These are phyloP conservation scores for Hydrotaea cyrtoneurina DNA, from an alignment of 2,888 invertebrate species.

Conservation along the genomic window DNA sequence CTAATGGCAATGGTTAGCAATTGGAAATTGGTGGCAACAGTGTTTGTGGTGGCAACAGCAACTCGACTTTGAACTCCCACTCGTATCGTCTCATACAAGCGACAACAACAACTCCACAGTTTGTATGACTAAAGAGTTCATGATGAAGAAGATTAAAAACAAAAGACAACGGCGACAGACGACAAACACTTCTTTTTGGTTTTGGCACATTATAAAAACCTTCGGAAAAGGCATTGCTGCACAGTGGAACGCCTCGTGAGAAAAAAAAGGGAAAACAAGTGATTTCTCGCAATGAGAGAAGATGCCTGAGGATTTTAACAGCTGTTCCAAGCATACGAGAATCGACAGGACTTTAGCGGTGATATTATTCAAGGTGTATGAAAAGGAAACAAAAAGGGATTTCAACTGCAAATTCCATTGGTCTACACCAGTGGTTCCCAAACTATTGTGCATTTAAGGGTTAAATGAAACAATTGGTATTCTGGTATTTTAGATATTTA, in stretches of 20 bases:
- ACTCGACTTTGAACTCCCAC: slow-evolving; percentile 36
- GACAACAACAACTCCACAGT: background rate
- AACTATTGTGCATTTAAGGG: too few species aligned
- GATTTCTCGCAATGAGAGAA: too few species aligned
- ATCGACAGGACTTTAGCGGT: too few species aligned
- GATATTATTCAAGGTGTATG: too few species aligned
- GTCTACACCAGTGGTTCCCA: too few species aligned
- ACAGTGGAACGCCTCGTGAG: background rate
- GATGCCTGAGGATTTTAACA: too few species aligned
- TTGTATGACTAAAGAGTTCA: slow-evolving; percentile 52
- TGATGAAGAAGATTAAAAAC: slow-evolving; percentile 55
- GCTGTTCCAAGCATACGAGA: too few species aligned
- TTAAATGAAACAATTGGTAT: too few species aligned
- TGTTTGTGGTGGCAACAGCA: background rate
- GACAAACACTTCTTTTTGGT: background rate
- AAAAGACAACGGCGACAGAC: slow-evolving; percentile 32
- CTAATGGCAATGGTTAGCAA: background rate
- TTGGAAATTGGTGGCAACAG: background rate
- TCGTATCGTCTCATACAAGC: background rate
- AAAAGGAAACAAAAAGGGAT: too few species aligned
- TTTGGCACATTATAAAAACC: slow-evolving; percentile 1
- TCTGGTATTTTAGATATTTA: too few species aligned
- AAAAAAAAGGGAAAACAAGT: too few species aligned
- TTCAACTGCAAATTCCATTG: too few species aligned
- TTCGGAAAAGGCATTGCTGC: background rate